Evolutionary conservation across 2,113 vertebrate genomes (phyloP).

Genomic region (Paraplagusia blochii): DNA sequence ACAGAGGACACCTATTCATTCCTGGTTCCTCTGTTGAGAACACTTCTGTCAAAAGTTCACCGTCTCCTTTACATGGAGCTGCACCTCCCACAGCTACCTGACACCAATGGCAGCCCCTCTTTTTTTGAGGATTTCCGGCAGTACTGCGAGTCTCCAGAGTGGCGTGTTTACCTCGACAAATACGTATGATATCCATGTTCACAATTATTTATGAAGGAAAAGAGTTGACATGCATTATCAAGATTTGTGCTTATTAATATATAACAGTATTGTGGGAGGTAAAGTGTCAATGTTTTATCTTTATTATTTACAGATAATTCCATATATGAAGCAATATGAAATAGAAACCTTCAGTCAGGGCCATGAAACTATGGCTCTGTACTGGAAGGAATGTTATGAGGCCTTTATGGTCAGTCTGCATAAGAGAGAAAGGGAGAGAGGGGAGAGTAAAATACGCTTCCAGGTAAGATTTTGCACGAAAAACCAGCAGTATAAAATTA

Average conservation of each 20-base stretch:
- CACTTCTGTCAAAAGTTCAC: conserved; percentile 90
- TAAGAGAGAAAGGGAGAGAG: conserved; percentile 87
- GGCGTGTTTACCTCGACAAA: conserved; percentile 96
- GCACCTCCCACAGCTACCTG: conserved; percentile 91
- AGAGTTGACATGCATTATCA: too few relatives aligned
- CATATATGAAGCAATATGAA: conserved; percentile 98
- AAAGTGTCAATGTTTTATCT: too few relatives aligned
- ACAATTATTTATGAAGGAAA: too few relatives aligned
- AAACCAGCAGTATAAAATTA: neutral
- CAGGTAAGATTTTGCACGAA: conserved; percentile 76
- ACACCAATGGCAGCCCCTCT: conserved; percentile 90
- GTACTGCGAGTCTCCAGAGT: conserved; percentile 90
- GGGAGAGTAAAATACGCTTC: conserved; percentile 97
- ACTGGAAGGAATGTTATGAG: conserved; percentile 95
- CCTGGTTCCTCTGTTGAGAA: conserved; percentile 90
- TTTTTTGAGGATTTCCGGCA: conserved; percentile 98
- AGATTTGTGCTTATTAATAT: too few relatives aligned
- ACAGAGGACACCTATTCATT: conserved; percentile 92
- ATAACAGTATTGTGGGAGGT: too few relatives aligned
- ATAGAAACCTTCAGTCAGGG: conserved; percentile 87
- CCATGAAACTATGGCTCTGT: conserved; percentile 89
- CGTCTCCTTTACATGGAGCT: conserved; percentile 95
- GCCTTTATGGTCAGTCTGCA: conserved; percentile 92
- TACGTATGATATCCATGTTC: conserved; percentile 74
- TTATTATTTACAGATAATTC: conserved; percentile 82